Conservation (phyloP, 2,888 invertebrate species). For the Lypha dubia region DNA sequence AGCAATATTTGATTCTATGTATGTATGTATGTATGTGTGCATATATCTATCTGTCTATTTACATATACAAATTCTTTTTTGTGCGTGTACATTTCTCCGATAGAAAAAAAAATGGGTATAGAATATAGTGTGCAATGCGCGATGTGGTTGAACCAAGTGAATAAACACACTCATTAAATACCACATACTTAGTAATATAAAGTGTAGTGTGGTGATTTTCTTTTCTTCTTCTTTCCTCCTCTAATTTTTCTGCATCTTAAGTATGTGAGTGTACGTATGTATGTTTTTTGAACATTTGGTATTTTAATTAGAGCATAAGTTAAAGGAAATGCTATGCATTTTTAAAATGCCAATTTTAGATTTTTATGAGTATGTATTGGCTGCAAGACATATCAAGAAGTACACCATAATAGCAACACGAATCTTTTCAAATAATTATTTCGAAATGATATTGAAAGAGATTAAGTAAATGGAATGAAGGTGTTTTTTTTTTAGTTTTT, state of each 20-base stretch:
- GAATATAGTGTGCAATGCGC: conserved; percentile 39
- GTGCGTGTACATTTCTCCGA: conserved; percentile 49
- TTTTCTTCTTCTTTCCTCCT: neutral
- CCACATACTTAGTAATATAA: conserved; percentile 74
- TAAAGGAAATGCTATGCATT: conserved; percentile 72
- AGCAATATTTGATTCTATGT: conserved; percentile 72
- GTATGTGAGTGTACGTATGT: conserved; percentile 12
- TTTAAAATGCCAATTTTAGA: conserved; percentile 72
- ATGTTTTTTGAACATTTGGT: conserved; percentile 69
- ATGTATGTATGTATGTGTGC: too few species aligned
- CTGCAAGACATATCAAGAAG: conserved; percentile 27
- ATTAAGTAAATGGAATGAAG: conserved; percentile 47
- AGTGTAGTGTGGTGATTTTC: conserved; percentile 66
- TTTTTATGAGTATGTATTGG: conserved; percentile 56
- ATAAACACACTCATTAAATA: conserved; percentile 73
- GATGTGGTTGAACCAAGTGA: conserved; percentile 54
- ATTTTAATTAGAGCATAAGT: conserved; percentile 75
- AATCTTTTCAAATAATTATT: conserved; percentile 45
- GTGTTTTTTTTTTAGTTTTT: too few species aligned
- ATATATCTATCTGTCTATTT: conserved; percentile 30
- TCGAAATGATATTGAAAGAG: conserved; percentile 65
- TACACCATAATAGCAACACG: neutral
- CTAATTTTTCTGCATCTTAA: conserved; percentile 22
- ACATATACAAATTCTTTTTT: too few species aligned
- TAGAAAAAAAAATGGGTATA: conserved; percentile 50